Conservation (phyloP, 2,113 vertebrate genomes). For the Dinomys branickii region DNA sequence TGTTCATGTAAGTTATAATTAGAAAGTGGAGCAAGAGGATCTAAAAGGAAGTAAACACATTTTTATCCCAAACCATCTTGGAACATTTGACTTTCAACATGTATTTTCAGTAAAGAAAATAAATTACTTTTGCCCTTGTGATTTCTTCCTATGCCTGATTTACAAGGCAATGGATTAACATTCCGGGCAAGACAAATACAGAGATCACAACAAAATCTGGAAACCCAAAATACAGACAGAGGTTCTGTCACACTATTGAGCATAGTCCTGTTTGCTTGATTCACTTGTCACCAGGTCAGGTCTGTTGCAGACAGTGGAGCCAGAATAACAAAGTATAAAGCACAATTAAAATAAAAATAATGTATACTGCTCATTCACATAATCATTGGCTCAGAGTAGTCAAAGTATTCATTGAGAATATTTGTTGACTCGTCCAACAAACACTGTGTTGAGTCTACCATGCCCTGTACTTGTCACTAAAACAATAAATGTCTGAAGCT, state of each 20-base stretch:
- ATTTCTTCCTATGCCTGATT: conserved; percentile 5
- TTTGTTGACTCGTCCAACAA: conserved; percentile 19
- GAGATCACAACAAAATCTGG: background rate
- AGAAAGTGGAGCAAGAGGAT: background rate
- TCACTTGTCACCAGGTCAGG: conserved; percentile 6
- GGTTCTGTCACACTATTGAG: background rate
- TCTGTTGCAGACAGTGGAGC: background rate
- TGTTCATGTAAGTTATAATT: background rate
- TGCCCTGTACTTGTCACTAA: background rate
- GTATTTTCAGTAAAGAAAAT: conserved; percentile 45
- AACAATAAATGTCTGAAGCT: background rate
- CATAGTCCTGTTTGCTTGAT: background rate
- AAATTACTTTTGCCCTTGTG: conserved; percentile 13
- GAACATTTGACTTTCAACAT: conserved; percentile 1
- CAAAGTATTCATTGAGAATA: conserved; percentile 17
- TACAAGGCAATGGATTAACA: conserved; percentile 32
- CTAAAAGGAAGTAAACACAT: background rate
- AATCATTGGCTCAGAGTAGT: background rate
- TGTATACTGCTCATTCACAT: background rate
- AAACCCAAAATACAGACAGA: background rate
- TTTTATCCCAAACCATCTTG: background rate
- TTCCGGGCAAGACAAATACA: background rate
- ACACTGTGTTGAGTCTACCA: background rate
- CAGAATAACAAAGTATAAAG: conserved; percentile 18
- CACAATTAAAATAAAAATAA: conserved; percentile 33